These are phyloP conservation scores for Peromyscus aztecus DNA, from an alignment of 2,797 vertebrate species.

Conservation along the genomic window DNA sequence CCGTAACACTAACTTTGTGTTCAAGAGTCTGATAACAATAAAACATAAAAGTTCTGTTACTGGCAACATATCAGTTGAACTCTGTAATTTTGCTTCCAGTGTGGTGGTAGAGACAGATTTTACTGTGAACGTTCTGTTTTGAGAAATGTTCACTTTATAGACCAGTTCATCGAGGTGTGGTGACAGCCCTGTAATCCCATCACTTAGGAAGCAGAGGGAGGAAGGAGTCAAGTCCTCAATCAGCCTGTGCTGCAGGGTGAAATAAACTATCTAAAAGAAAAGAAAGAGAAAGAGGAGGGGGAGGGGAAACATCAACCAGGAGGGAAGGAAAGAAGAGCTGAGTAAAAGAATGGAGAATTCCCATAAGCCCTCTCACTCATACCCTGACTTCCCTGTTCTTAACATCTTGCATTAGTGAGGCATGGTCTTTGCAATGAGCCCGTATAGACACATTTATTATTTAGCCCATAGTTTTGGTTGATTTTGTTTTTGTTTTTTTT, in stretches of 20 bases:
- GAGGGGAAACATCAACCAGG: neutral
- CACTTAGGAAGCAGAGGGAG: neutral
- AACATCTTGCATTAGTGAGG: neutral
- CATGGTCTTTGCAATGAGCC: neutral
- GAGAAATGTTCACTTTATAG: neutral
- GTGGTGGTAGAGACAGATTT: neutral
- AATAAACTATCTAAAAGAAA: neutral
- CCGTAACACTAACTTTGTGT: neutral
- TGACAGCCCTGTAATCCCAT: neutral
- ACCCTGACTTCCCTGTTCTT: neutral
- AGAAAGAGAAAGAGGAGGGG: neutral
- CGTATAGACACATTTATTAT: neutral
- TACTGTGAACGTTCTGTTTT: conserved; percentile 29
- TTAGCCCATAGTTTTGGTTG: neutral
- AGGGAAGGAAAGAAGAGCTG: neutral
- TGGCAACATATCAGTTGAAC: neutral
- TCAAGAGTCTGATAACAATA: neutral
- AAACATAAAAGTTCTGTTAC: conserved; percentile 13
- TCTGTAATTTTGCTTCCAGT: conserved; percentile 31
- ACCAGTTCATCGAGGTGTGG: neutral
- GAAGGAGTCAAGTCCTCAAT: neutral
- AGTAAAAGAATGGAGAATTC: neutral
- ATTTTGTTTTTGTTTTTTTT: neutral
- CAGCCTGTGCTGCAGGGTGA: neutral
- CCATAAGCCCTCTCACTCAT: neutral